Percentiles rank a stretch among this genome's conserved stretches.
Evolutionary conservation across 2,797 vertebrate species (phyloP).

Genomic region (Poecile montanus): DNA sequence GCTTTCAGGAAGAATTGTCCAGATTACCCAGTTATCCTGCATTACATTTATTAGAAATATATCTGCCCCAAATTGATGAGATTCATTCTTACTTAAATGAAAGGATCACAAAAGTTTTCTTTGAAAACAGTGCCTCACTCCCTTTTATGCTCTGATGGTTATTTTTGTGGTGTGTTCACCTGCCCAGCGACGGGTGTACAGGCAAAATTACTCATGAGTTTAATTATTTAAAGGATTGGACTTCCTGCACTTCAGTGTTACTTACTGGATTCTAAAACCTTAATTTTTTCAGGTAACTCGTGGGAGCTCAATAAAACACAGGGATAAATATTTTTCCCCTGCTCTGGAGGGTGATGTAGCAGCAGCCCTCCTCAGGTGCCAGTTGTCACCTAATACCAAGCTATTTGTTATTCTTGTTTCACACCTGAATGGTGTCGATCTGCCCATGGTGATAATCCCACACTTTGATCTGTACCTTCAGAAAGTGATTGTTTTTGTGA

Average conservation of each 20-base stretch:
- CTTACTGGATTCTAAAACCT: not conserved
- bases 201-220: not conserved
- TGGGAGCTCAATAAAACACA: not conserved
- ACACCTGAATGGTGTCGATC: not conserved
- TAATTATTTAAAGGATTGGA: not conserved
- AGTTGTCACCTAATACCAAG: not conserved
- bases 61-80: not conserved
- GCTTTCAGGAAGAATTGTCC: not conserved
- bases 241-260: not conserved
- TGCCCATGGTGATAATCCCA: constrained; percentile 15
- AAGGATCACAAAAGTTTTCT: not conserved
- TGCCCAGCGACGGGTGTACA: not conserved
- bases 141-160: not conserved
- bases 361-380: not conserved
- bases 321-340: not conserved
- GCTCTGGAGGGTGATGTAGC: not conserved
- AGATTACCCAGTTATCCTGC: not conserved
- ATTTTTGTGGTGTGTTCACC: not conserved
- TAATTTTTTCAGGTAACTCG: not conserved
- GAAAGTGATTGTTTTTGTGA: constrained; percentile 22
- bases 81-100: not conserved
- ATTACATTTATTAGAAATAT: not conserved
- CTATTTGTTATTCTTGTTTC: not conserved
- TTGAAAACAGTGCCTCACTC: not conserved
- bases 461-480: constrained; percentile 49